Evolutionary conservation across 2,888 invertebrate species (phyloP).

Genomic region (Cordilura impudica): DNA sequence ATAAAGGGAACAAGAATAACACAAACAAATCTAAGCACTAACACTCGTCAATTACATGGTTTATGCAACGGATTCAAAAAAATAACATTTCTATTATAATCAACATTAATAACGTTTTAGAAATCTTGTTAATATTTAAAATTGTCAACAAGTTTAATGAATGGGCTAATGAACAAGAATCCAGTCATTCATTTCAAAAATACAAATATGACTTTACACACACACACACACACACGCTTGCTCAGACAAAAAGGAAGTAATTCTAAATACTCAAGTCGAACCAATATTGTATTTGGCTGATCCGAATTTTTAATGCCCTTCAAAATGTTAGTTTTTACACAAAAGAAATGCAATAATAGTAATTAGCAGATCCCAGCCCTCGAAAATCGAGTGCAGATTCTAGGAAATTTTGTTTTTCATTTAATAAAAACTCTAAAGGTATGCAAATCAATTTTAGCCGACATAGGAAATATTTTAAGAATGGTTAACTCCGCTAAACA

Average conservation of each 20-base stretch:
- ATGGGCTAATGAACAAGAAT: conserved; percentile 4
- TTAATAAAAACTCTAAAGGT: too few species aligned
- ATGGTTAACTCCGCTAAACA: too few species aligned
- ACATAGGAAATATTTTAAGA: too few species aligned
- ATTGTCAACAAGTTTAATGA: conserved; percentile 48
- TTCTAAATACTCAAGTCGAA: neutral
- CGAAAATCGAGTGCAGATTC: too few species aligned
- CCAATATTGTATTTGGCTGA: neutral
- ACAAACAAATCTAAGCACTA: conserved; percentile 21
- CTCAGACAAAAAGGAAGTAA: too few species aligned
- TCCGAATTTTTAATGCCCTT: neutral
- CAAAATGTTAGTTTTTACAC: too few species aligned
- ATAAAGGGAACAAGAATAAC: neutral
- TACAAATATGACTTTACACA: neutral
- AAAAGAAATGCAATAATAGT: too few species aligned
- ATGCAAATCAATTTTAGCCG: too few species aligned
- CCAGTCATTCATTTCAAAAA: neutral
- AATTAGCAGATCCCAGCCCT: too few species aligned
- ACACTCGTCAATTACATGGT: neutral
- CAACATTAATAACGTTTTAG: conserved; percentile 59
- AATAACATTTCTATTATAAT: conserved; percentile 45
- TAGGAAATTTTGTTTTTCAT: too few species aligned
- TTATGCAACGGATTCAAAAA: conserved; percentile 32
- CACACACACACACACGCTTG: neutral
- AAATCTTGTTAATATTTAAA: conserved; percentile 63